These are phyloP conservation scores for Tenthredo mesomela DNA, from an alignment of 2,888 invertebrate genomes.

Conservation along the genomic window DNA sequence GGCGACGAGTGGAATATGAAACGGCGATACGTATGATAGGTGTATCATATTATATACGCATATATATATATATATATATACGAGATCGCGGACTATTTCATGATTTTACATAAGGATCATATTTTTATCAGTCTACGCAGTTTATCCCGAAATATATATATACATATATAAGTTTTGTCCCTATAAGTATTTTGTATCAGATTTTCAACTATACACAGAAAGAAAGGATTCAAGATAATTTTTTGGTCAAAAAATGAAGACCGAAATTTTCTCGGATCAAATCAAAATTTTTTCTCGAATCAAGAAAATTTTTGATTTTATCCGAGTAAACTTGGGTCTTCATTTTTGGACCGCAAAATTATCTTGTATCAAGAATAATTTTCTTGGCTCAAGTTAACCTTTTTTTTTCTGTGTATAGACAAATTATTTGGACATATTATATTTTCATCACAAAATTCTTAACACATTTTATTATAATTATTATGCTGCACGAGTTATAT, in stretches of 20 bases:
- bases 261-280: no score
- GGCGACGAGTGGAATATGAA: slow-evolving; percentile 68
- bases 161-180: not conserved
- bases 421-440: not conserved
- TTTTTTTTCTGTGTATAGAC: no score
- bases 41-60: not conserved
- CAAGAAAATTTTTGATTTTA: no score
- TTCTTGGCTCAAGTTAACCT: no score
- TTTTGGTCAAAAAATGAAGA: no score
- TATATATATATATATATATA: not conserved
- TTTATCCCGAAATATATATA: not conserved
- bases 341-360: no score
- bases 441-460: not conserved
- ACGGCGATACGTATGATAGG: slow-evolving; percentile 46
- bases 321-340: no score
- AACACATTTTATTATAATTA: not conserved
- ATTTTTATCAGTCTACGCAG: not conserved
- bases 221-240: no score
- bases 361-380: no score
- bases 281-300: no score
- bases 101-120: not conserved
- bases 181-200: not conserved
- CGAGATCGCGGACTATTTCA: not conserved
- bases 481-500: not conserved
- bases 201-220: not conserved